phyloP scores from a whole-genome alignment of 2,797 vertebrate genomes.

The Poecilia picta region DNA sequence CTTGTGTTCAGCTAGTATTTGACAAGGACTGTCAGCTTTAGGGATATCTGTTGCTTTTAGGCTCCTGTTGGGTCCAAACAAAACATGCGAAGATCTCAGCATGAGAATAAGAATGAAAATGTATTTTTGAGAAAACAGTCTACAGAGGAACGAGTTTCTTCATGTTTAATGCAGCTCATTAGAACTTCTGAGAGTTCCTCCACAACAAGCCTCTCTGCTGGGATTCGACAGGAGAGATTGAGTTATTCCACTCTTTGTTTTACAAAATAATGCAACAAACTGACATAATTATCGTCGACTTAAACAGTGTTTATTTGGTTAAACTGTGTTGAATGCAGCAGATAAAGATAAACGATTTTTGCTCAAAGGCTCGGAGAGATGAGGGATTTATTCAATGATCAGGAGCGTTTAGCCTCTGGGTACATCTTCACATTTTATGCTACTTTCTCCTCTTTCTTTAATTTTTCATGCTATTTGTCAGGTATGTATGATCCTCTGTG shows the following conservation, averaged over 20 bases:
- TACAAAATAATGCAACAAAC: neutral
- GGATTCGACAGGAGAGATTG: neutral
- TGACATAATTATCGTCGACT: neutral
- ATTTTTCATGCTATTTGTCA: neutral
- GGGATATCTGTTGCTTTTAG: neutral
- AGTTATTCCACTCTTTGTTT: conserved; percentile 7
- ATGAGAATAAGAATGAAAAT: neutral
- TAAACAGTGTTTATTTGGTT: neutral
- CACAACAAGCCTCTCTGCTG: neutral
- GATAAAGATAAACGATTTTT: neutral
- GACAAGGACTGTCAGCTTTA: neutral
- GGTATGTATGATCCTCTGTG: neutral
- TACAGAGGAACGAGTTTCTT: neutral
- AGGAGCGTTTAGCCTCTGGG: neutral
- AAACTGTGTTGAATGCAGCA: neutral
- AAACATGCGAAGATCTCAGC: neutral
- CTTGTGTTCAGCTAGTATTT: neutral
- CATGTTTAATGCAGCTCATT: conserved; percentile 2
- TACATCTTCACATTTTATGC: neutral
- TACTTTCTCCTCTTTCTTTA: neutral
- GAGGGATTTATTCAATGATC: conserved; percentile 8
- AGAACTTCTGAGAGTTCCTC: neutral
- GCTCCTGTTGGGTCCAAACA: conserved; percentile 1
- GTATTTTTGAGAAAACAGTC: neutral
- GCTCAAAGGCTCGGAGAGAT: neutral